These are phyloP conservation scores for Chloromyia formosa DNA, from an alignment of 2,888 invertebrate genomes.

Conservation along the genomic window DNA sequence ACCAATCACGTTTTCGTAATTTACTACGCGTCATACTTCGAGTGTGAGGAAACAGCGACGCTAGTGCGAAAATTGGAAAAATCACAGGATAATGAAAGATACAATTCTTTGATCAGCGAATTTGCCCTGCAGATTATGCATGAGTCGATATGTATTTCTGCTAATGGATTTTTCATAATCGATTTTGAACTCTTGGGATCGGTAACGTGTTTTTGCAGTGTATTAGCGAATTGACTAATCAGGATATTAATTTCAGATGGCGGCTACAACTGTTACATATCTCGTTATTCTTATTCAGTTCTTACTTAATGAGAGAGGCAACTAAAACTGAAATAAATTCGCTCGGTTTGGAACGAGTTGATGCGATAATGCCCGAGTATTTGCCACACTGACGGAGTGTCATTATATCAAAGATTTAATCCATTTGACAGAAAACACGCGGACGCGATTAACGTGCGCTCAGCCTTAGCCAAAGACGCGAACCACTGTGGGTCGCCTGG, in stretches of 20 bases:
- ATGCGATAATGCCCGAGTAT: too few species aligned
- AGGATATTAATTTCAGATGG: conserved; percentile 55
- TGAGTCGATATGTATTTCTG: conserved; percentile 47
- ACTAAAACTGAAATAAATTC: not conserved
- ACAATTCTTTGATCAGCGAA: conserved; percentile 59
- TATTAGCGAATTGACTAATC: not conserved
- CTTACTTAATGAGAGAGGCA: conserved; percentile 56
- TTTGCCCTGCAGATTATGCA: conserved; percentile 61
- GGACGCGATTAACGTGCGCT: too few species aligned
- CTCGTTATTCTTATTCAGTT: conserved; percentile 62
- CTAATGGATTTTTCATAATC: conserved; percentile 2
- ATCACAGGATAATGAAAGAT: conserved; percentile 57
- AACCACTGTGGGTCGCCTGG: too few species aligned
- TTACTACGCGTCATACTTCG: conserved; percentile 45
- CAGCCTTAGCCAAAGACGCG: too few species aligned
- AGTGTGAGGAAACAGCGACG: conserved; percentile 61
- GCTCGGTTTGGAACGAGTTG: too few species aligned
- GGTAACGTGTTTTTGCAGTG: not conserved
- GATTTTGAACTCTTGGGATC: not conserved
- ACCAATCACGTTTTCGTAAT: conserved; percentile 18
- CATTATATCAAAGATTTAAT: too few species aligned
- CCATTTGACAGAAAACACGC: too few species aligned
- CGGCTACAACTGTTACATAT: conserved; percentile 59
- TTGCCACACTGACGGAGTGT: too few species aligned
- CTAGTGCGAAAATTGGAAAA: conserved; percentile 60